phyloP scores from a whole-genome alignment of 2,888 invertebrate species.

The Drosophila pseudotalamancana region DNA sequence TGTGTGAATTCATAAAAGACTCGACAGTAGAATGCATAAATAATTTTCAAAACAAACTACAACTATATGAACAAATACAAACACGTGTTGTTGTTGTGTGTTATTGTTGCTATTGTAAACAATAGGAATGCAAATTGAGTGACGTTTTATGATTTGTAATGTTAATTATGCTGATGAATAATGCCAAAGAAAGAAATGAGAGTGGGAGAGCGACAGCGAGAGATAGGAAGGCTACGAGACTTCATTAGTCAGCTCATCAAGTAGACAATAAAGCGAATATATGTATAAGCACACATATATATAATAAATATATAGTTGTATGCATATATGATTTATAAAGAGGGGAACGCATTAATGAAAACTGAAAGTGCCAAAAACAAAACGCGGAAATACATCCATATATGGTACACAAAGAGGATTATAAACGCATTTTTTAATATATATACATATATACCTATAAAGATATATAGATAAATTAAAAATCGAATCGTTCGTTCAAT shows the following conservation, averaged over 20 bases:
- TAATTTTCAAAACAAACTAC: slow-evolving; percentile 50
- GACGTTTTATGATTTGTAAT: slow-evolving; percentile 73
- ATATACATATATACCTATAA: background rate
- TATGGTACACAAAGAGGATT: slow-evolving; percentile 49
- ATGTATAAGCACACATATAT: slow-evolving; percentile 33
- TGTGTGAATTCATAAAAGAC: slow-evolving; percentile 63
- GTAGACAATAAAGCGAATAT: slow-evolving; percentile 56
- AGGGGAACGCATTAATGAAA: slow-evolving; percentile 30
- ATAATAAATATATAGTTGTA: slow-evolving; percentile 20
- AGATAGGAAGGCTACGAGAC: background rate
- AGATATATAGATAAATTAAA: slow-evolving; percentile 25
- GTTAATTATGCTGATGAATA: slow-evolving; percentile 72
- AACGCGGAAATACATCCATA: slow-evolving; percentile 60
- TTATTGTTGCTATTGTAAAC: slow-evolving; percentile 44
- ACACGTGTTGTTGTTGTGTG: slow-evolving; percentile 15
- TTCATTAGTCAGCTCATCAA: slow-evolving; percentile 69
- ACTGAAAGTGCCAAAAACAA: slow-evolving; percentile 68
- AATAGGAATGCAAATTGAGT: slow-evolving; percentile 69
- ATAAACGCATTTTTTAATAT: slow-evolving; percentile 57
- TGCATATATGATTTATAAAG: slow-evolving; percentile 6
- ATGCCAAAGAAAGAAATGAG: slow-evolving; percentile 18
- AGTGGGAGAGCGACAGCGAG: background rate
- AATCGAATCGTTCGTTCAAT: slow-evolving; percentile 61
- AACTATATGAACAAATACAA: slow-evolving; percentile 18
- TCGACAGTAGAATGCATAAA: slow-evolving; percentile 66